Evolutionary conservation across 2,888 invertebrate genomes (phyloP), one percentile per base, ranked within the genome.

Genomic region (Acronicta leporina): DNA sequence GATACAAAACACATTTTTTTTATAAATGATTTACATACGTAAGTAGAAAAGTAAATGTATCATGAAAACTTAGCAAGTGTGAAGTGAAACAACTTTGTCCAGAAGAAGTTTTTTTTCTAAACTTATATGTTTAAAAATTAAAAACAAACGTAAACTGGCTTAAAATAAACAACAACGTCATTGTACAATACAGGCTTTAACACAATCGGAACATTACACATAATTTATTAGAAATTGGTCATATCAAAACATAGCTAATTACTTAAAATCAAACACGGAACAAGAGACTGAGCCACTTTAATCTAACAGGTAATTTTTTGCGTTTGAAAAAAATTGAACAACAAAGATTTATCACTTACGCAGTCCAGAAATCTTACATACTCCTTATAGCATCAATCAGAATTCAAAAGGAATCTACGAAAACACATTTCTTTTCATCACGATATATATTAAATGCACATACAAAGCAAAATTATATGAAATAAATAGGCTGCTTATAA

Each of bases 291-390:
- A 40, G 75, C 63, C 77, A 81, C 79, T 68, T 73, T 83, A 79
- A 80, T 71, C 73, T 77, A 85, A 82, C 83, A 82, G 83, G 73
- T 81, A 86, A 77, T 85, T 87, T 89, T 90, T 84, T 87, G 86
- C 88, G 85, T 87, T 86, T 82, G 79, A 87, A 87, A 73, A 75
- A 81, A 79, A 69, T 70, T 73, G 77, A 80, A 85, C 89, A 93
- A 93, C 92, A 94, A 93, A 93, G 93, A 90, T 91, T 83, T 73
- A 83, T 77, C 82, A 91, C 92, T 91, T 89, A 89, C 90, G 87
- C 85, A 86, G 83, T 83, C 83, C 77, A 77, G 72, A 72, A 81
- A 82, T 85, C 80, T 81, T 77, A 80, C 77, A 82, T 73, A 81
- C 69, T 71, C 71, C 73, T 71, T 75, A 74, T 68, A 66, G 67